A percentile compares a stretch with the other conserved stretches of the same genome.
phyloP scores from a whole-genome alignment of 23 tunicate genomes.

The Styela clava region DNA sequence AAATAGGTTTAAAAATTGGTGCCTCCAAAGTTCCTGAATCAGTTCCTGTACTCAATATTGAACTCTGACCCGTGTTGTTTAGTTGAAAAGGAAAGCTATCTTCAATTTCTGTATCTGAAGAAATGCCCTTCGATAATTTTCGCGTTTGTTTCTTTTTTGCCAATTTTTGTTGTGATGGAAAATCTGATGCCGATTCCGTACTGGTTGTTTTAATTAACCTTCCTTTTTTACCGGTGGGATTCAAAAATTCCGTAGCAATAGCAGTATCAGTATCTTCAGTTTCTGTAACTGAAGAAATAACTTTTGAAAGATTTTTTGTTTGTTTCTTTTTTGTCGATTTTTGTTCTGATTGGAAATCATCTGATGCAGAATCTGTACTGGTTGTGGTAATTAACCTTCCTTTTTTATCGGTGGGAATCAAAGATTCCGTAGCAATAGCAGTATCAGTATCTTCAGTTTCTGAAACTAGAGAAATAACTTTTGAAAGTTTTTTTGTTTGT shows the following conservation, averaged over 20 bases:
- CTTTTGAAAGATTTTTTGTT: not conserved
- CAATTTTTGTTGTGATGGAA: not conserved
- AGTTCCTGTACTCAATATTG: not conserved
- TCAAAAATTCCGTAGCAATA: not conserved
- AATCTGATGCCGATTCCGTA: not conserved
- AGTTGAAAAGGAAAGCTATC: not conserved
- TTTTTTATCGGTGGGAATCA: not conserved
- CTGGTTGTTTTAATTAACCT: no score
- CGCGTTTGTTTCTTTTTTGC: not conserved
- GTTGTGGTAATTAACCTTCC: no score
- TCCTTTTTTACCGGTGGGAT: not conserved
- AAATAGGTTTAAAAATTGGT: not conserved
- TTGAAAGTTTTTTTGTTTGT: not conserved
- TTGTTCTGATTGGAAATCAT: not conserved
- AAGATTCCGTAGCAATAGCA: not conserved
- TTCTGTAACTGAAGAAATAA: not conserved
- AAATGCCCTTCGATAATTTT: not conserved
- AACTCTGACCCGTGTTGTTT: not conserved
- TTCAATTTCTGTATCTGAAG: not conserved
- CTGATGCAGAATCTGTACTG: not conserved
- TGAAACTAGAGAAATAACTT: not conserved
- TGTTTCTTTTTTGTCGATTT: not conserved
- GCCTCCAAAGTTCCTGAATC: not conserved
- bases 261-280: no score
- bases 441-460: not conserved